A percentile compares a stretch with the other conserved stretches of the same genome.
Evolutionary conservation across 1,140 invertebrate species (phyloP).

Genomic region (Dysdera silvatica): DNA sequence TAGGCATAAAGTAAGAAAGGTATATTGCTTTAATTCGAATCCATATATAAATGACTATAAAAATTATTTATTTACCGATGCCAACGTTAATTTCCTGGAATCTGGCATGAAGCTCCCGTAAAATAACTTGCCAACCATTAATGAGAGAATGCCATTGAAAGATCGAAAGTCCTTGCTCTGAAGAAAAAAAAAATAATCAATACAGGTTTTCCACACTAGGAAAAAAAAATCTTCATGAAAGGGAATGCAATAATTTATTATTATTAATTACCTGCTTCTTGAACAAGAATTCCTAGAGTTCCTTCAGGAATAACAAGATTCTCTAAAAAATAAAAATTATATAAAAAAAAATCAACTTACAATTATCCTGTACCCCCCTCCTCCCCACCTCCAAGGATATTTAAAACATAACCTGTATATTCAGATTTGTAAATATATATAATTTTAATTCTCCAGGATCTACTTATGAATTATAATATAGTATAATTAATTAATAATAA

Average conservation of each 20-base stretch:
- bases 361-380: neutral
- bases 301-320: slow-evolving; percentile 14
- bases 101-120: slow-evolving; percentile 17
- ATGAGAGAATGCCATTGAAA: slow-evolving; percentile 19
- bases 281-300: slow-evolving; percentile 13
- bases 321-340: slow-evolving; percentile 15
- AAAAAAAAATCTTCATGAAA: neutral
- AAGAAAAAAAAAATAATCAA: neutral
- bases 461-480: too few relatives aligned
- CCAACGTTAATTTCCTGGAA: slow-evolving; percentile 18
- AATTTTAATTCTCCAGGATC: too few relatives aligned
- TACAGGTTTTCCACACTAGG: neutral
- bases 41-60: too few relatives aligned
- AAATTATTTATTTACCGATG: slow-evolving; percentile 6
- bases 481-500: too few relatives aligned
- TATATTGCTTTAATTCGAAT: too few relatives aligned
- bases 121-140: slow-evolving; percentile 29
- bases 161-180: slow-evolving; percentile 4
- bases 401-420: too few relatives aligned
- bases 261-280: slow-evolving; percentile 6
- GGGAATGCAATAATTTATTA: neutral
- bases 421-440: too few relatives aligned
- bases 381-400: too few relatives aligned
- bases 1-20: too few relatives aligned
- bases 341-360: neutral